phyloP scores from a whole-genome alignment of 2,888 invertebrate genomes.

The Protonemura montana region DNA sequence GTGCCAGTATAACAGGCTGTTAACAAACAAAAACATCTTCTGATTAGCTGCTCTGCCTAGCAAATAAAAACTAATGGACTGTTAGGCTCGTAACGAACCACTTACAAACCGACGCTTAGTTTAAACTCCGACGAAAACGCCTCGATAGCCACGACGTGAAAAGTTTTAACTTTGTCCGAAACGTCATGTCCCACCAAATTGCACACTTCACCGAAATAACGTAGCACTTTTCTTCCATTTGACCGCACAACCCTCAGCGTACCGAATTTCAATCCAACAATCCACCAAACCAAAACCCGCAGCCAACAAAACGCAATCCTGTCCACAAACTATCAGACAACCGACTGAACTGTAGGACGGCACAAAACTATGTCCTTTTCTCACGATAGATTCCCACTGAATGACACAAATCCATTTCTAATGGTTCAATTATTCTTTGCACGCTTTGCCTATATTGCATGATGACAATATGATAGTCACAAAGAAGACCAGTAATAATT shows the following conservation, averaged over 20 bases:
- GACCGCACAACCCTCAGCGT: background rate
- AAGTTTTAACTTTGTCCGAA: background rate
- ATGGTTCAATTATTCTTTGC: slow-evolving; percentile 31
- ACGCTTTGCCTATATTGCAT: slow-evolving; percentile 27
- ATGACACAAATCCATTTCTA: slow-evolving; percentile 30
- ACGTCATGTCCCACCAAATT: background rate
- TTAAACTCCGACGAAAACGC: background rate
- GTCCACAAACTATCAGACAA: background rate
- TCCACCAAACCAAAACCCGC: background rate
- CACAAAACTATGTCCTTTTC: slow-evolving; percentile 28
- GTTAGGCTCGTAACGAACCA: no score
- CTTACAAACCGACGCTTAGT: no score
- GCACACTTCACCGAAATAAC: background rate
- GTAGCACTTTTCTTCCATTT: background rate
- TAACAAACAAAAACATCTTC: no score
- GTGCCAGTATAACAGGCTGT: no score
- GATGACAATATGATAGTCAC: slow-evolving; percentile 14
- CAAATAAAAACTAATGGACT: no score
- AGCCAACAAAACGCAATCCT: no score
- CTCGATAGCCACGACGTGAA: background rate
- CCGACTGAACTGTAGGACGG: background rate
- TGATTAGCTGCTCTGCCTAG: no score
- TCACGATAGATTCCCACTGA: slow-evolving; percentile 24
- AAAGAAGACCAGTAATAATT: slow-evolving; percentile 39
- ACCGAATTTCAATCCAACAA: background rate